Evolutionary conservation across 2,797 vertebrate genomes (phyloP).

Genomic region (Coracias cyanogaster): DNA sequence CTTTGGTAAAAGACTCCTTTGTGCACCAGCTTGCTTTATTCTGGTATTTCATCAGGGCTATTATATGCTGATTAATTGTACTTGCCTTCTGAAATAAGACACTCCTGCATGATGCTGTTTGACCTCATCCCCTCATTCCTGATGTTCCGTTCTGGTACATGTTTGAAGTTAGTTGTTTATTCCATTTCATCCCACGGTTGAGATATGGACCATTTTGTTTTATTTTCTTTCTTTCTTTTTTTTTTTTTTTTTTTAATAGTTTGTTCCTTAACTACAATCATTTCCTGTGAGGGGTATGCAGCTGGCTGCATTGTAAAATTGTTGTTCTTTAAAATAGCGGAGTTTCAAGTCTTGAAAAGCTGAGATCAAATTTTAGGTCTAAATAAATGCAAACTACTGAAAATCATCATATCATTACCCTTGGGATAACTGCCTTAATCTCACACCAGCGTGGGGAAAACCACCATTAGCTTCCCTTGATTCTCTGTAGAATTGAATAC

Average conservation of each 20-base stretch:
- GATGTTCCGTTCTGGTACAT: neutral
- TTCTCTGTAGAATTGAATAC: accelerated
- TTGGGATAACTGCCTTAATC: neutral
- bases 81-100: conserved; percentile 18
- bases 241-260: too few relatives aligned
- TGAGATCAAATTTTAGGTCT: neutral
- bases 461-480: neutral
- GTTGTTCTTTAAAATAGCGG: neutral
- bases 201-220: neutral
- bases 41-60: neutral
- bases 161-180: neutral
- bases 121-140: neutral
- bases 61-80: conserved; percentile 27
- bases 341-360: neutral
- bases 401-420: neutral
- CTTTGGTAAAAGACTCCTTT: neutral
- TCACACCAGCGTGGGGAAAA: neutral
- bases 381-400: neutral
- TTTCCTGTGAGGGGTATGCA: neutral
- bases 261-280: neutral
- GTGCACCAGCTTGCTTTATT: conserved; percentile 3
- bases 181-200: neutral
- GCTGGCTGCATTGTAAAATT: neutral
- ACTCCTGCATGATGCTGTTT: neutral
- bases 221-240: too few relatives aligned